Conservation (phyloP, 2,888 invertebrate species). For the Agrotis exclamationis region DNA sequence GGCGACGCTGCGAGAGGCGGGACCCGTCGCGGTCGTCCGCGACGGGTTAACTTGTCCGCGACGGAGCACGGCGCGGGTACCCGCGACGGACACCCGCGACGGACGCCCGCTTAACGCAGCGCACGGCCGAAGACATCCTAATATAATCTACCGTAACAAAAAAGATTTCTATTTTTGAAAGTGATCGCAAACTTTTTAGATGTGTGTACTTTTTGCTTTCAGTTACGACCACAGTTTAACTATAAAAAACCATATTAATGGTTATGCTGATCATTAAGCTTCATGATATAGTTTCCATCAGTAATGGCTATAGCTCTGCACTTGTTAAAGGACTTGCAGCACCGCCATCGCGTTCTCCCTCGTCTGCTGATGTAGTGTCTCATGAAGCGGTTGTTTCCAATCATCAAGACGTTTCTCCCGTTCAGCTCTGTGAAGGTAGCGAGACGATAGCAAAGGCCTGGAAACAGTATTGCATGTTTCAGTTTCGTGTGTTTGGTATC, state of each 20-base stretch:
- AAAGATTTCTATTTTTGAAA: too few species aligned
- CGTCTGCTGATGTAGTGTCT: conserved; percentile 80
- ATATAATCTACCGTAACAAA: too few species aligned
- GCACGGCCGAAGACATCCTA: too few species aligned
- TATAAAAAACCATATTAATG: conserved; percentile 60
- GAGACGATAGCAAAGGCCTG: conserved; percentile 32
- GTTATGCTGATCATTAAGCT: conserved; percentile 82
- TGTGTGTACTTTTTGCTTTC: neutral
- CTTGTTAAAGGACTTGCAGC: conserved; percentile 80
- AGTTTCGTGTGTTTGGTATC: conserved; percentile 22
- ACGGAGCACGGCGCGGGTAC: too few species aligned
- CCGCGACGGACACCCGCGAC: too few species aligned
- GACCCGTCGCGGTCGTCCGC: too few species aligned
- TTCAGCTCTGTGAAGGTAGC: conserved; percentile 70
- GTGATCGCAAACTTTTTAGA: too few species aligned
- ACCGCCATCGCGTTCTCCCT: conserved; percentile 82
- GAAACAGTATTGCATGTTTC: conserved; percentile 33
- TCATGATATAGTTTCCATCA: conserved; percentile 75
- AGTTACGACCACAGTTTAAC: neutral
- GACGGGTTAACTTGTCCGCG: too few species aligned
- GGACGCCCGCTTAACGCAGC: too few species aligned
- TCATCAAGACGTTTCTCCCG: conserved; percentile 78
- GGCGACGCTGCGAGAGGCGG: too few species aligned
- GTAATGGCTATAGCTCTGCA: conserved; percentile 85
- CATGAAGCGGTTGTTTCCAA: conserved; percentile 79